Evolutionary conservation across 2,888 invertebrate species (phyloP).

Genomic region (Platerodrilus igneus): DNA sequence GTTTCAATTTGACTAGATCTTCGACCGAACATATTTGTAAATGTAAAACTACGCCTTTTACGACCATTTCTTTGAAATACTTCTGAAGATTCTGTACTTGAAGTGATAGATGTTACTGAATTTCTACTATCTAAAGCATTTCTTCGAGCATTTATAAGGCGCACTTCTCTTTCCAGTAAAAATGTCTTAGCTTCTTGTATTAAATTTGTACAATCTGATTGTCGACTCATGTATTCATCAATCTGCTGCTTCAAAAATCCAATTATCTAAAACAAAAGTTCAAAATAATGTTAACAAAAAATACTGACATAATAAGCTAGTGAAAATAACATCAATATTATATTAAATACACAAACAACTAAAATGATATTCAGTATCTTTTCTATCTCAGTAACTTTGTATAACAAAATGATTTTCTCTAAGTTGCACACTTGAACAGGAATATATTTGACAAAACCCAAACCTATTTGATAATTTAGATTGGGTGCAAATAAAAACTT

Average conservation of each 20-base stretch:
- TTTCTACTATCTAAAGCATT: conserved; percentile 53
- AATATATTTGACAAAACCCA: too few relatives aligned
- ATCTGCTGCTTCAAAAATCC: conserved; percentile 80
- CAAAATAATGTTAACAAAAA: conserved; percentile 14
- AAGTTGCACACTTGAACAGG: too few relatives aligned
- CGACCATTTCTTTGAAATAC: conserved; percentile 62
- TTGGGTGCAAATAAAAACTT: too few relatives aligned
- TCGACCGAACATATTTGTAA: conserved; percentile 58
- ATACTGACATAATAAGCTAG: not conserved
- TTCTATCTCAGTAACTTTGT: too few relatives aligned
- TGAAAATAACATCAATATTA: too few relatives aligned
- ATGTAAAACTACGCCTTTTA: conserved; percentile 72
- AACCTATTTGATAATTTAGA: too few relatives aligned
- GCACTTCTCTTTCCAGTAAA: conserved; percentile 73
- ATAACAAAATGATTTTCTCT: too few relatives aligned
- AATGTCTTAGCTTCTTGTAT: conserved; percentile 75
- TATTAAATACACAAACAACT: too few relatives aligned
- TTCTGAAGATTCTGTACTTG: conserved; percentile 37
- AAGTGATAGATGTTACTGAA: conserved; percentile 22
- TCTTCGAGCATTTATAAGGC: conserved; percentile 65
- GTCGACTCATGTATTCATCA: conserved; percentile 67
- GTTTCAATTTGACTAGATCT: conserved; percentile 51
- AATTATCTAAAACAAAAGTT: conserved; percentile 65
- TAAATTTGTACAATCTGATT: conserved; percentile 58
- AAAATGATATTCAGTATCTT: too few relatives aligned